Evolutionary conservation across 2,113 vertebrate species (phyloP).

Genomic region (Thymallus thymallus): DNA sequence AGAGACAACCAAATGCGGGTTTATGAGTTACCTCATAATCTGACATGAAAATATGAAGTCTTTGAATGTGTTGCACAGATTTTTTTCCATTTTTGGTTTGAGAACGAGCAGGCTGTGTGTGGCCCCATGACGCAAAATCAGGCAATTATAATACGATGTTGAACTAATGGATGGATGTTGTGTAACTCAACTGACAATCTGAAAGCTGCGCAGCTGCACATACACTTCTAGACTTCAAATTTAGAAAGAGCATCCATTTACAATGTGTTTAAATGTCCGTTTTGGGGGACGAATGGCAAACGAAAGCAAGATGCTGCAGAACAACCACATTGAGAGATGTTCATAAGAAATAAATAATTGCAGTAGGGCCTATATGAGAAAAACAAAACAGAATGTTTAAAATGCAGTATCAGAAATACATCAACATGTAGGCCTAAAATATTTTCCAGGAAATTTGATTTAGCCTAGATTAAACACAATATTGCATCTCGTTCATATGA

Average conservation of each 20-base stretch:
- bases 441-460: too few relatives aligned
- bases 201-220: not conserved
- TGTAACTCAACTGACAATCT: not conserved
- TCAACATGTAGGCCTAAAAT: too few relatives aligned
- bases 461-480: too few relatives aligned
- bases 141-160: slow-evolving; percentile 43
- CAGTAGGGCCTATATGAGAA: too few relatives aligned
- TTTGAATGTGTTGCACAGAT: slow-evolving; percentile 51
- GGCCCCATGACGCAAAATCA: slow-evolving; percentile 30
- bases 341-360: too few relatives aligned
- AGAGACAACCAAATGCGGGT: slow-evolving; percentile 17
- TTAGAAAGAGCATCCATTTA: not conserved
- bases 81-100: slow-evolving; percentile 25
- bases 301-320: too few relatives aligned
- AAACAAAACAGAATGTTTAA: too few relatives aligned
- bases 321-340: too few relatives aligned
- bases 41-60: slow-evolving; percentile 22
- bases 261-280: not conserved
- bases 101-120: slow-evolving; percentile 26
- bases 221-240: not conserved
- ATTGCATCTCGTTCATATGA: too few relatives aligned
- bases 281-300: too few relatives aligned
- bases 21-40: slow-evolving; percentile 25
- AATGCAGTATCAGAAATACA: too few relatives aligned
- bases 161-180: slow-evolving; percentile 16